These are phyloP conservation scores for Tanytarsus gracilentus DNA, from an alignment of 2,888 invertebrate genomes.

Conservation along the genomic window DNA sequence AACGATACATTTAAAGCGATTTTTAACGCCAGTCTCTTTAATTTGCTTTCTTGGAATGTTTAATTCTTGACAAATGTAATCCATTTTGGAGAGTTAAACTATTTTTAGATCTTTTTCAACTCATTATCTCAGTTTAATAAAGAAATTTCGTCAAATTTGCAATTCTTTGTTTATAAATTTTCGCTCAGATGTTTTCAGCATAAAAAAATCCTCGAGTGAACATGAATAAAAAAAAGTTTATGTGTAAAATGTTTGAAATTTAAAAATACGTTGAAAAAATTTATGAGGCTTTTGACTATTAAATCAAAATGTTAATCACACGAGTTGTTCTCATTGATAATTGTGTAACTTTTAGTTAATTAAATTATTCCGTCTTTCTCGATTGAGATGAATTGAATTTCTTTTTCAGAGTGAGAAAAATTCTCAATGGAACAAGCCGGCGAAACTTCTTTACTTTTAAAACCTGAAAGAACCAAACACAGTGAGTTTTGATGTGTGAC, in stretches of 20 bases:
- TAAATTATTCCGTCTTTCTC: too few species aligned
- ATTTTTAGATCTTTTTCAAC: not conserved
- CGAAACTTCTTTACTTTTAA: too few species aligned
- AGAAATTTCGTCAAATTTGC: not conserved
- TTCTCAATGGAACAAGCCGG: too few species aligned
- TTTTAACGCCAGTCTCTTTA: constrained; percentile 47
- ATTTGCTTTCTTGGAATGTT: constrained; percentile 62
- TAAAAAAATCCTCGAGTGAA: not conserved
- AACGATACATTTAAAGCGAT: constrained; percentile 54
- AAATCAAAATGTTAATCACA: too few species aligned
- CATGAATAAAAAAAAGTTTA: not conserved
- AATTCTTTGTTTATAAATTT: not conserved
- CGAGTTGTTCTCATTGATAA: too few species aligned
- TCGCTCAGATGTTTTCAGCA: not conserved
- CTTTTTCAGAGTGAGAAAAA: too few species aligned
- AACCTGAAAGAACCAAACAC: too few species aligned
- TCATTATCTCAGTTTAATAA: not conserved
- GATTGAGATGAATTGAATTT: too few species aligned
- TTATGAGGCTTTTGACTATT: too few species aligned
- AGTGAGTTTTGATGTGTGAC: too few species aligned
- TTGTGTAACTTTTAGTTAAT: too few species aligned
- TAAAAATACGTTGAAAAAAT: not conserved
- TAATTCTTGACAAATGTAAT: constrained; percentile 59
- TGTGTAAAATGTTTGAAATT: not conserved
- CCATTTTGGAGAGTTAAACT: constrained; percentile 44